These are phyloP conservation scores for Hemaris fuciformis DNA, from an alignment of 2,888 invertebrate genomes.

Conservation along the genomic window DNA sequence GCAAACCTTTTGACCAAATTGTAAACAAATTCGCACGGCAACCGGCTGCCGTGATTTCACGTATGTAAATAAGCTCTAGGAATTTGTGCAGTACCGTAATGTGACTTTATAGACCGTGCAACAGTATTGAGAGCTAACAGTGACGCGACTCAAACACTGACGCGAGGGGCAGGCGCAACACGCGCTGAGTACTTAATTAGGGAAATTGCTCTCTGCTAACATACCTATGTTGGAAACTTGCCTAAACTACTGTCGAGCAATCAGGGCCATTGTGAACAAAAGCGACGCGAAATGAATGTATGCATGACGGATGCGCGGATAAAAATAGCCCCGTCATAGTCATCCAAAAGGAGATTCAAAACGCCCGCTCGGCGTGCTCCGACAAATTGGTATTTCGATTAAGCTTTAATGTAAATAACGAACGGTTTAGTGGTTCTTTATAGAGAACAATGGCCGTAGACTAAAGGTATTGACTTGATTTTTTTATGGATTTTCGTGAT, in stretches of 20 bases:
- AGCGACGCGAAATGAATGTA: slow-evolving; percentile 19
- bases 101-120: background rate
- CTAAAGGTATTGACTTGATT: too few relatives aligned
- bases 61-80: background rate
- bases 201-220: slow-evolving; percentile 66
- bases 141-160: slow-evolving; percentile 41
- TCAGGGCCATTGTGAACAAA: slow-evolving; percentile 28
- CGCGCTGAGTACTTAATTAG: slow-evolving; percentile 67
- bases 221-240: slow-evolving; percentile 55
- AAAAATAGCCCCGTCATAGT: slow-evolving; percentile 21
- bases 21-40: background rate
- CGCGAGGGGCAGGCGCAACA: slow-evolving; percentile 45
- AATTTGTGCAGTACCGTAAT: background rate
- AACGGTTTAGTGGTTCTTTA: background rate
- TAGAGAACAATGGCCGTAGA: too few relatives aligned
- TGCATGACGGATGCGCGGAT: slow-evolving; percentile 19
- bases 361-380: slow-evolving; percentile 17
- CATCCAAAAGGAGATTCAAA: background rate
- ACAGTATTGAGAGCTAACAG: background rate
- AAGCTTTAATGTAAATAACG: background rate
- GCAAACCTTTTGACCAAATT: background rate
- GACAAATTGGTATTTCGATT: background rate
- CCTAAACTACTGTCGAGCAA: slow-evolving; percentile 43
- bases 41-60: background rate
- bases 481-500: too few relatives aligned